A percentile compares a stretch with the other conserved stretches of the same genome.
Evolutionary conservation across 2,113 vertebrate species (phyloP).

Genomic region (Scopus umbretta): DNA sequence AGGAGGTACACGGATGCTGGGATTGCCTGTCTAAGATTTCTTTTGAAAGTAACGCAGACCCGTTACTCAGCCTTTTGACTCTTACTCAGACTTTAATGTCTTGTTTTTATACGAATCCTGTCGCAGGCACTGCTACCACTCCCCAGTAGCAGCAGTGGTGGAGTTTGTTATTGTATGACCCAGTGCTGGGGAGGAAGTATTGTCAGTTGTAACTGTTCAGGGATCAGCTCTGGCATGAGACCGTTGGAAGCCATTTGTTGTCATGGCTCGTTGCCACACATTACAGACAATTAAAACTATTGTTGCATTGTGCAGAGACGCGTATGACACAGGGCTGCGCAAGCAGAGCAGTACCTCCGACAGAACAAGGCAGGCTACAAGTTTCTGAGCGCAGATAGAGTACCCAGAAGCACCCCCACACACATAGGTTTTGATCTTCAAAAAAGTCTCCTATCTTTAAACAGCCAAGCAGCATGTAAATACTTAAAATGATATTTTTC

Average conservation of each 20-base stretch:
- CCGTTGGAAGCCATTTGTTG: not conserved
- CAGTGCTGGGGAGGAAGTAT: not conserved
- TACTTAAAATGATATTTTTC: not conserved
- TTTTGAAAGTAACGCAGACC: not conserved
- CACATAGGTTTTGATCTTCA: not conserved
- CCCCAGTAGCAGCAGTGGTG: rapidly evolving
- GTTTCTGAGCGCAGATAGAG: not conserved
- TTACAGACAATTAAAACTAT: not conserved
- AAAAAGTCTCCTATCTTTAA: not conserved
- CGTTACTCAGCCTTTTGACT: not conserved
- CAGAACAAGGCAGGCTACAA: not conserved
- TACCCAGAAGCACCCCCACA: not conserved
- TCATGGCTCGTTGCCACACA: not conserved
- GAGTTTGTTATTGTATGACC: rapidly evolving
- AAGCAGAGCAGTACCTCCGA: not conserved
- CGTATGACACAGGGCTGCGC: rapidly evolving
- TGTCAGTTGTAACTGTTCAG: not conserved
- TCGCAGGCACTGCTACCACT: rapidly evolving
- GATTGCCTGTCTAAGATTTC: not conserved
- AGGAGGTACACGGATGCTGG: not conserved
- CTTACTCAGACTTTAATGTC: not conserved
- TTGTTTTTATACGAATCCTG: not conserved
- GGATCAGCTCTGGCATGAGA: not conserved
- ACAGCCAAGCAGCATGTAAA: not conserved
- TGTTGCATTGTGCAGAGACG: not conserved